Percentiles rank a stretch among this genome's conserved stretches.
These are phyloP conservation scores for Hemicordylus capensis DNA, from an alignment of 2,113 vertebrate species.

Conservation along the genomic window DNA sequence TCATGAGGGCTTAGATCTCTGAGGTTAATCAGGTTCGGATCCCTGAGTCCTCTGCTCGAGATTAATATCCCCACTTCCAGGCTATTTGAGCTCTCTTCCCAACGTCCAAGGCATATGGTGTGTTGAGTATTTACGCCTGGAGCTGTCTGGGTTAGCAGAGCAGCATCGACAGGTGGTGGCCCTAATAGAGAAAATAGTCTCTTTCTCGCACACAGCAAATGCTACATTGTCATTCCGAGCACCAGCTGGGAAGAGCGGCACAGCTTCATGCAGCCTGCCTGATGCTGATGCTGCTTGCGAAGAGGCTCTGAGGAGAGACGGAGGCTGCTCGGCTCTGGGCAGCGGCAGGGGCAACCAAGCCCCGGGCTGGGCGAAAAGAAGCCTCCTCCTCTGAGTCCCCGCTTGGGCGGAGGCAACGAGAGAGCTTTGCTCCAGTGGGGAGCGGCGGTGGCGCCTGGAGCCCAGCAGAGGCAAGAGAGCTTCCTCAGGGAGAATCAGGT, in stretches of 20 bases:
- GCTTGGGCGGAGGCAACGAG: neutral
- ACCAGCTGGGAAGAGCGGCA: neutral
- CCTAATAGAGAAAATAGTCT: neutral
- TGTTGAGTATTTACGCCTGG: neutral
- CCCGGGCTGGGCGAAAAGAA: neutral
- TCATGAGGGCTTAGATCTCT: neutral
- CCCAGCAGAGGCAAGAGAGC: neutral
- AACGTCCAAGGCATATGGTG: neutral
- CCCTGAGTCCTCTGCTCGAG: neutral
- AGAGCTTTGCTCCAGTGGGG: neutral
- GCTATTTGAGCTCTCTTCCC: neutral
- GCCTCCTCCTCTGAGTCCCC: neutral
- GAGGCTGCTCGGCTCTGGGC: neutral
- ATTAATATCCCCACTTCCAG: neutral
- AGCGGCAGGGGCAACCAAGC: neutral
- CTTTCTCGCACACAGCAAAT: neutral
- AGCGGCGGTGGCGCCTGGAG: too few relatives aligned
- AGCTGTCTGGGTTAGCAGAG: neutral
- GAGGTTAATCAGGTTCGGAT: neutral
- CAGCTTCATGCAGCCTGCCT: neutral
- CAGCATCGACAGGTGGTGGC: conserved; percentile 20
- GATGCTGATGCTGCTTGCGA: neutral
- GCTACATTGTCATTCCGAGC: conserved; percentile 11
- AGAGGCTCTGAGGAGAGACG: neutral
- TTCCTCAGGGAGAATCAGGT: neutral